Evolutionary conservation across 2,113 vertebrate genomes (phyloP).

Genomic region (Hypocryptadius cinnamomeus): DNA sequence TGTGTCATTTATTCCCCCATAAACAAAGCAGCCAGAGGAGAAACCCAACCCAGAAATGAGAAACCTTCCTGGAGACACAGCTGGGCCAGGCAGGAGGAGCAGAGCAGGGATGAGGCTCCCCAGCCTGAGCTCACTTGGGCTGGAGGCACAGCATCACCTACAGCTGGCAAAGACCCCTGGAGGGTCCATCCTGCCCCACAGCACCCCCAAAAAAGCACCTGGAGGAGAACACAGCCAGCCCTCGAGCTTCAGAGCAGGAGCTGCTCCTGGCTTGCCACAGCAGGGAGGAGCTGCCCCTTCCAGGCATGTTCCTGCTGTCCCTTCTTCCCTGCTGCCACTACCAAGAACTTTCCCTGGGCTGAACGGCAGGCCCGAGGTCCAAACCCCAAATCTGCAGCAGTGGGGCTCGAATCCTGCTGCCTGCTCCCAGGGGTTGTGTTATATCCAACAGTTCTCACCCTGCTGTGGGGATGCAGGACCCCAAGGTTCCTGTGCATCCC

Average conservation of each 20-base stretch:
- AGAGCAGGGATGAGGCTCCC: not conserved
- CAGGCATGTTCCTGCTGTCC: not conserved
- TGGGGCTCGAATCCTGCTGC: not conserved
- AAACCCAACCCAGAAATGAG: conserved; percentile 1
- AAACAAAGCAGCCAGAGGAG: conserved; percentile 10
- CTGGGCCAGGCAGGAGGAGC: not conserved
- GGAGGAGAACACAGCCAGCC: not conserved
- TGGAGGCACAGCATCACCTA: not conserved
- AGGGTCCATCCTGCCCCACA: not conserved
- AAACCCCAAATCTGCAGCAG: not conserved
- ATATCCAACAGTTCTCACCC: not conserved
- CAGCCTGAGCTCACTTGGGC: not conserved
- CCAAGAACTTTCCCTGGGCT: not conserved
- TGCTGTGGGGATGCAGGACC: not conserved
- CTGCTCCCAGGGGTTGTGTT: not conserved
- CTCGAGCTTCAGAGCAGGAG: not conserved
- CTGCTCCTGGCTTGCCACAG: not conserved
- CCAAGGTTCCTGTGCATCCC: not conserved
- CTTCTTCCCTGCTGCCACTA: not conserved
- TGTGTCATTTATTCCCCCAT: not conserved
- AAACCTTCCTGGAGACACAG: not conserved
- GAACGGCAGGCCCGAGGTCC: not conserved
- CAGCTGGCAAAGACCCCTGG: not conserved
- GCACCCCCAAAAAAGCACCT: not conserved
- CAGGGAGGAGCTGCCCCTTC: not conserved